phyloP scores from a whole-genome alignment of 2,797 vertebrate species.

The Galago senegalensis region DNA sequence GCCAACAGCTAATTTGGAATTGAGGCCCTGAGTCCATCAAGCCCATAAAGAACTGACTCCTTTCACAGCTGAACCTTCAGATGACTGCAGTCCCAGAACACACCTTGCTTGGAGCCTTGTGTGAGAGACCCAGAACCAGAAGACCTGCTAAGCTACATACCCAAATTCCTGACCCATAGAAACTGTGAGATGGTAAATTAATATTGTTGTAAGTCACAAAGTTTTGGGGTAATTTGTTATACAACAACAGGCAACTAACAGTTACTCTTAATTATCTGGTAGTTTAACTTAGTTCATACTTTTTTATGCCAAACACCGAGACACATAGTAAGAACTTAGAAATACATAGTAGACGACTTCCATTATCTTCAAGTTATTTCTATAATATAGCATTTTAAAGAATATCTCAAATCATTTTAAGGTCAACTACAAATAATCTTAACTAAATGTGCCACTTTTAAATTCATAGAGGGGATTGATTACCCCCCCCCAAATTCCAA shows the following conservation, averaged over 20 bases:
- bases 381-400: conserved; percentile 28
- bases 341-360: conserved; percentile 44
- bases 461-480: neutral
- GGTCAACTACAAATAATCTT: conserved; percentile 1
- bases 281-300: conserved; percentile 36
- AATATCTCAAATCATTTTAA: conserved; percentile 34
- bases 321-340: conserved; percentile 37
- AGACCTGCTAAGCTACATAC: neutral
- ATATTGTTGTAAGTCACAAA: conserved; percentile 13
- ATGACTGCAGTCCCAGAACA: neutral
- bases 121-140: conserved; percentile 12
- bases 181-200: conserved; percentile 52
- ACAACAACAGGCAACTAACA: neutral
- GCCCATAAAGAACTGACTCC: neutral
- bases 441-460: conserved; percentile 34
- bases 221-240: conserved; percentile 34
- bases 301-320: conserved; percentile 1
- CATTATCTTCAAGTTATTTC: conserved; percentile 46
- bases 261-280: conserved; percentile 36
- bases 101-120: neutral
- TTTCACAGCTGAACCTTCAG: neutral
- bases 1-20: neutral
- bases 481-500: conserved; percentile 47
- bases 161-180: conserved; percentile 9
- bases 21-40: too few species aligned